phyloP scores from a whole-genome alignment of 2,888 invertebrate genomes.

The Chrysolina oricalcia region DNA sequence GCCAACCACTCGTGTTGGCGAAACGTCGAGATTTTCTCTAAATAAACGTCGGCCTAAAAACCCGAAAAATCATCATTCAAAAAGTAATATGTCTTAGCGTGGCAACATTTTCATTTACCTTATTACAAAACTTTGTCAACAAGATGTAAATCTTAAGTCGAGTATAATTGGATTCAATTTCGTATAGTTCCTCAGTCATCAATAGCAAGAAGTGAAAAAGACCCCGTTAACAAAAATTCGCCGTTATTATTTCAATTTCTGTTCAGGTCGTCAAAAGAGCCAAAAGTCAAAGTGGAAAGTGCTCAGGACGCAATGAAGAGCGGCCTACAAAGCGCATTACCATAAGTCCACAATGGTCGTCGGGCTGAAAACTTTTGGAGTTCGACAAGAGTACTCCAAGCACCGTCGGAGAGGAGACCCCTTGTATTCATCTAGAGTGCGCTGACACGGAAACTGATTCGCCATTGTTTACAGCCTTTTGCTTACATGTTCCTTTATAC shows the following conservation, averaged over 20 bases:
- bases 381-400: conserved; percentile 63
- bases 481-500: conserved; percentile 22
- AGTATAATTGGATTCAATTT: no score
- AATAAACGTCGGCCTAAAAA: no score
- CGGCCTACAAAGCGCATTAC: conserved; percentile 64
- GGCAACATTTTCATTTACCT: no score
- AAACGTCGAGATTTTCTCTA: no score
- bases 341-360: conserved; percentile 64
- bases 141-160: no score
- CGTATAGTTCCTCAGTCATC: no score
- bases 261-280: conserved; percentile 46
- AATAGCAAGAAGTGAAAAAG: not conserved
- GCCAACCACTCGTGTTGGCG: no score
- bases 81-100: no score
- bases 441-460: conserved; percentile 53
- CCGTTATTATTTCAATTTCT: conserved; percentile 22
- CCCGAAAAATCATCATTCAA: no score
- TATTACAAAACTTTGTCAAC: no score
- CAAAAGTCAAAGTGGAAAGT: conserved; percentile 64
- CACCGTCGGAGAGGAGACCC: conserved; percentile 57
- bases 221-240: not conserved
- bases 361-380: conserved; percentile 62
- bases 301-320: conserved; percentile 64
- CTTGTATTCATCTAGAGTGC: conserved; percentile 48
- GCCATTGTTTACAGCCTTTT: conserved; percentile 52